Base-by-base conservation (phyloP, 2,888 invertebrate species). In the Aphidius colemani region DNA sequence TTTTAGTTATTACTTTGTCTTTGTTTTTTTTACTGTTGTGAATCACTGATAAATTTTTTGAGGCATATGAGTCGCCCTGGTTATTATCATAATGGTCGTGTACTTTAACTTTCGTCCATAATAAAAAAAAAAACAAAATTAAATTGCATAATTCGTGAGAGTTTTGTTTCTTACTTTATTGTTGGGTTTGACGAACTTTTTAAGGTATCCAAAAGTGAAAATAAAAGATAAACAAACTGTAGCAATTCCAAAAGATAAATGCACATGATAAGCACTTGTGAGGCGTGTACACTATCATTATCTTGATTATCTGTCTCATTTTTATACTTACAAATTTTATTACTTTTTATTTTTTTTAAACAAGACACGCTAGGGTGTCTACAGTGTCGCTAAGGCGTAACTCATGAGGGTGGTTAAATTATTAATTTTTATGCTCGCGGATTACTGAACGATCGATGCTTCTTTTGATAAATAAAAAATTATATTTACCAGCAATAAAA, bases 201-300 rank as follows among this genome's bases (percentile, higher is more conserved):
- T 64, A 53, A 46, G 46, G 49, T 53, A 44, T 44, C 63, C 53
- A 48, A 64, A 59, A 64, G 59, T 55, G 59, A 59, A 59, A 64
- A 64, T 64, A 64, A 64, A 74, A 69, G 70, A 66, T 53, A 56
- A 61, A 70, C 67, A 72, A 71, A 74, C 71, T 59, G 57, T 57
- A 62, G 57, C 65, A 69, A 69, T 69, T 56, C 62, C 55, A 43
- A 40, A 53, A 70, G 75, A 77, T 75, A 76, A 76, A 77, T 75
- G 76, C 68, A 71, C 62, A 61, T 71, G 77, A 78, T 77, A 77
- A 76, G 70, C 70, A 56, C 49, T 44, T 18, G 30, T 30, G 45
- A 61, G 48, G 53, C 49, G 41, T 59, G 59, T 59, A 61, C 53
- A 67, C 67, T 71, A 71, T 75, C 74, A 76, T 77, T 76, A 77